Percentiles rank a stretch among this genome's conserved stretches.
phyloP scores from a whole-genome alignment of 2,113 vertebrate genomes.

The Terrapene triunguis region DNA sequence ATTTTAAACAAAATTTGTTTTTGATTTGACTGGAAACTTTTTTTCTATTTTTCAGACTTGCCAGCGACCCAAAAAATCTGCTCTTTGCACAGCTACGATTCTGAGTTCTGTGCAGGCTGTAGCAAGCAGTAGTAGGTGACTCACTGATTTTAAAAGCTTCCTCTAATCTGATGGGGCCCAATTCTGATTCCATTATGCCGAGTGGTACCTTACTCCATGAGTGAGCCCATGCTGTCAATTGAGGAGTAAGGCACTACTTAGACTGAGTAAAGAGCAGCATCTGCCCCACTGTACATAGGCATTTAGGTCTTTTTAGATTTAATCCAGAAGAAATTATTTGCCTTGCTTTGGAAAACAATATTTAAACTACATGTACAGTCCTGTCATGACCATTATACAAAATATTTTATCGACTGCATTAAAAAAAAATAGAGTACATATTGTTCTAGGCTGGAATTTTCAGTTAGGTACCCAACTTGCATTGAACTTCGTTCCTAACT shows the following conservation, averaged over 20 bases:
- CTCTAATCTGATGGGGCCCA: not conserved
- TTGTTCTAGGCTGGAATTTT: not conserved
- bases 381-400: not conserved
- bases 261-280: not conserved
- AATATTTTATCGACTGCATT: rapidly evolving
- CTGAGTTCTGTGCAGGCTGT: not conserved
- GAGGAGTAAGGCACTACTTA: not conserved
- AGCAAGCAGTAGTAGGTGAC: not conserved
- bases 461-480: not conserved
- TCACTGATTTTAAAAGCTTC: not conserved
- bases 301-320: not conserved
- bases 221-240: too few relatives aligned
- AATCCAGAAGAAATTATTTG: not conserved
- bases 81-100: not conserved
- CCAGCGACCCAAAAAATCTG: not conserved
- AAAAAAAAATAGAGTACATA: not conserved
- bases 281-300: not conserved
- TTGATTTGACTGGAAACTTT: too few relatives aligned
- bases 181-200: not conserved
- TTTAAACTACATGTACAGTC: not conserved
- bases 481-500: not conserved
- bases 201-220: not conserved
- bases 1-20: too few relatives aligned
- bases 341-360: not conserved
- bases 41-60: not conserved